Base-by-base conservation (phyloP, 2,888 invertebrate genomes). In the Lepidochitona cinerea region DNA sequence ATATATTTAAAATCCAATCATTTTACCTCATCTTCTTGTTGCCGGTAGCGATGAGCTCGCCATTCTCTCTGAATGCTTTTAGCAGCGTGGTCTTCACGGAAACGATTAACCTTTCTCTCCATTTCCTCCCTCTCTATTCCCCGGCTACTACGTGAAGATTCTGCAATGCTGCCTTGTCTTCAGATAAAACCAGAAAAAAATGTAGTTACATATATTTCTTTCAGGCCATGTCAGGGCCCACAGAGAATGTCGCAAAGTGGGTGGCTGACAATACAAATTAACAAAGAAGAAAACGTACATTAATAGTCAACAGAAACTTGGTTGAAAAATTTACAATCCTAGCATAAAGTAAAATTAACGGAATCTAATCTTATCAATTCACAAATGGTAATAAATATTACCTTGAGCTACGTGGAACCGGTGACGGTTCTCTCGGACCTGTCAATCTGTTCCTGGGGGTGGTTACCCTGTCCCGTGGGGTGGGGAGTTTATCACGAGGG, bases 21-120 rank as follows among this genome's bases (percentile, higher is more conserved):
- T 71, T 74, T 64, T 71, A 77, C 76, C 36, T 80, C 66, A 70
- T 68, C 71, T 6, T 73, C 75, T 33, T 76, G 73, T 29, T 75
- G 64, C 23, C 73, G 66, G 18, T 75, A 65, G 18, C 67, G 75
- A 12, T 79, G 78, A 23, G 75, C 69, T 23, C 76, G 75, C 84
- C 84, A 84, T 32, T 72, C 75, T 68, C 81, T 70, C 73, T 84
- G 84, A 32, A 84, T 82, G 73, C 72, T 83, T 35, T 74, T 76
- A 52, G 84, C 84, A 52, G 84, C 86, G 23, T 75, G 78, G 52
- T 79, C 76, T 69, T 79, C 67, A 49, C 69, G 71, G 74, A 85
- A 66, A 23, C 37, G 35, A 4, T 36, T 18, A 36, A 37, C 37
- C 18, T 35, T 66, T 26, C 36, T 66, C 12, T 37, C 12, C 66